Evolutionary conservation across 2,888 invertebrate species (phyloP).

Genomic region (Apoderus coryli): DNA sequence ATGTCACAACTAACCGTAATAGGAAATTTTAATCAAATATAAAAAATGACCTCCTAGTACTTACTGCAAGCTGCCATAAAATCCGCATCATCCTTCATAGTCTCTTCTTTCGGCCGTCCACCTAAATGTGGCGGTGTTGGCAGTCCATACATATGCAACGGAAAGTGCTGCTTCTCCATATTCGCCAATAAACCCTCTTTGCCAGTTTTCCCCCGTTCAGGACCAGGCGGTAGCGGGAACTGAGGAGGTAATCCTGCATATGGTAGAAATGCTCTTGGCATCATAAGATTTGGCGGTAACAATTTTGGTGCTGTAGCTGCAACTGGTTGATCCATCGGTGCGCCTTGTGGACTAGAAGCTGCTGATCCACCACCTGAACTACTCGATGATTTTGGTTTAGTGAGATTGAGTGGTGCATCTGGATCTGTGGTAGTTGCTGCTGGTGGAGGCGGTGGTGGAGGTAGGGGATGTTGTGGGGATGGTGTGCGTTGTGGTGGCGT

Average conservation of each 20-base stretch:
- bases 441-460: conserved; percentile 29
- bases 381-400: conserved; percentile 63
- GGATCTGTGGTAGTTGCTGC: conserved; percentile 38
- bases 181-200: conserved; percentile 26
- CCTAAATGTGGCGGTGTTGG: conserved; percentile 28
- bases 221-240: conserved; percentile 32
- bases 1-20: no score
- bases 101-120: conserved; percentile 22
- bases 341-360: conserved; percentile 36
- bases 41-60: no score
- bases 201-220: conserved; percentile 22
- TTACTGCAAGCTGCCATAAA: conserved; percentile 45
- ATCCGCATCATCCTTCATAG: conserved; percentile 44
- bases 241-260: conserved; percentile 48
- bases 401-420: conserved; percentile 77
- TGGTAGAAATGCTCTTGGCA: conserved; percentile 44
- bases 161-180: conserved; percentile 29
- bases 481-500: conserved; percentile 25
- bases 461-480: conserved; percentile 31
- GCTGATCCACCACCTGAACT: conserved; percentile 36
- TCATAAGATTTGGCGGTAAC: conserved; percentile 38
- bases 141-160: conserved; percentile 32
- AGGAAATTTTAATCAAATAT: no score
- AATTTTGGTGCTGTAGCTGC: conserved; percentile 43
- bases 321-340: conserved; percentile 35